These are phyloP conservation scores for Colostygia pectinataria DNA, from an alignment of 2,888 invertebrate genomes.

Conservation along the genomic window DNA sequence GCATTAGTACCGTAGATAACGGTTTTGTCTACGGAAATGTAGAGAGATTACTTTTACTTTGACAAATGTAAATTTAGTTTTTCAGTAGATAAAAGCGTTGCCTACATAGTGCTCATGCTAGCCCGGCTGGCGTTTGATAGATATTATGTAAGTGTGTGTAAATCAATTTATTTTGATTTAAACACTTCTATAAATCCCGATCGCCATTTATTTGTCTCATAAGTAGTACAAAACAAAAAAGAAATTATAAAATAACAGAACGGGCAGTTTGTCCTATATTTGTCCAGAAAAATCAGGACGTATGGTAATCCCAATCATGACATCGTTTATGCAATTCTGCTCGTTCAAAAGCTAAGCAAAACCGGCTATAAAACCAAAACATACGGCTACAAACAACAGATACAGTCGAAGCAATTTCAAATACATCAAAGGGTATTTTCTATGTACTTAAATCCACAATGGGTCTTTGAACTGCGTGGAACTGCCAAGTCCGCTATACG, in stretches of 20 bases:
- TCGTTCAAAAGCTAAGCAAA: conserved; percentile 11
- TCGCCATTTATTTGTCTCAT: too few species aligned
- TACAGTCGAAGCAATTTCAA: conserved; percentile 14
- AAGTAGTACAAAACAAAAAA: too few species aligned
- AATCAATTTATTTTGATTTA: too few species aligned
- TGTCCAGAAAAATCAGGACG: not conserved
- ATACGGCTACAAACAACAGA: conserved; percentile 10
- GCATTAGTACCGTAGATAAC: too few species aligned
- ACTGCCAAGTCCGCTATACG: not conserved
- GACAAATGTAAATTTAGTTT: too few species aligned
- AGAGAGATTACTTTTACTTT: too few species aligned
- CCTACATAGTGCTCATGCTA: too few species aligned
- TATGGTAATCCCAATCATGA: not conserved
- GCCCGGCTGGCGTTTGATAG: too few species aligned
- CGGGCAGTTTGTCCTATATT: not conserved
- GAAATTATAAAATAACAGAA: not conserved
- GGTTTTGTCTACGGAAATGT: too few species aligned
- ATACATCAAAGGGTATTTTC: conserved; percentile 16
- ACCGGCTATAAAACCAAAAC: conserved; percentile 10
- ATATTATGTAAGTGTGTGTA: too few species aligned
- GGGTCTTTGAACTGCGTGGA: conserved; percentile 3
- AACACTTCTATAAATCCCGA: too few species aligned
- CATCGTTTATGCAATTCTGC: conserved; percentile 1
- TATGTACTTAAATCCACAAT: conserved; percentile 14
- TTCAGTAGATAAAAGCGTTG: too few species aligned